Conservation (phyloP, 2,113 vertebrate species). For the Mormoops blainvillei region DNA sequence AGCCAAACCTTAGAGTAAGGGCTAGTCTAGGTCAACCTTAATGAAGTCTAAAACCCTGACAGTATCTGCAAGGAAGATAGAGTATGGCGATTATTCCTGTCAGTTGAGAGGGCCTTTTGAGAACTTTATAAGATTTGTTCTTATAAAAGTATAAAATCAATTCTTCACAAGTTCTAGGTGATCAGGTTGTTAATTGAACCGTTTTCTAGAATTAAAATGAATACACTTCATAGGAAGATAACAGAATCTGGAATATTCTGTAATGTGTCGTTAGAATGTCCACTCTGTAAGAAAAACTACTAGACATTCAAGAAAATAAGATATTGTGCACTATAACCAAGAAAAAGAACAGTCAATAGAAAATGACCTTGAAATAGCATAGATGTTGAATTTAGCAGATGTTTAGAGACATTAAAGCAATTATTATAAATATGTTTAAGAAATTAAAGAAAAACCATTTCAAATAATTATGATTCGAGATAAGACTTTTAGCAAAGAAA, state of each 20-base stretch:
- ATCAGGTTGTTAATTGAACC: not conserved
- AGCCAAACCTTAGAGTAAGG: not conserved
- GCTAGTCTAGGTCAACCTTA: not conserved
- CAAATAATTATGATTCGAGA: not conserved
- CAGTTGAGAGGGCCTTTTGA: not conserved
- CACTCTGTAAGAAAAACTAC: not conserved
- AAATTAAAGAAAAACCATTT: conserved; percentile 7
- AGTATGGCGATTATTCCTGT: not conserved
- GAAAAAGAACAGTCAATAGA: not conserved
- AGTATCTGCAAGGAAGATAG: not conserved
- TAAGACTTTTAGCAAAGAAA: not conserved
- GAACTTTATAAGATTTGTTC: not conserved
- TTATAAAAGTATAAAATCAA: not conserved
- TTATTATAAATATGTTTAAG: not conserved
- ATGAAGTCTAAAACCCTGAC: not conserved
- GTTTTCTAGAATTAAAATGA: not conserved
- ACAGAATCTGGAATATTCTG: not conserved
- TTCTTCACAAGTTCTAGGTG: not conserved
- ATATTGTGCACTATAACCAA: not conserved
- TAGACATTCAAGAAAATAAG: not conserved
- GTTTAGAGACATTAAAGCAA: not conserved
- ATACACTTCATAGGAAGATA: not conserved
- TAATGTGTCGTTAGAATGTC: not conserved
- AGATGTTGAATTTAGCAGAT: not conserved
- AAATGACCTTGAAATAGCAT: not conserved